Evolutionary conservation across 2,888 invertebrate genomes (phyloP).

Genomic region (Neoitamus cyanurus): DNA sequence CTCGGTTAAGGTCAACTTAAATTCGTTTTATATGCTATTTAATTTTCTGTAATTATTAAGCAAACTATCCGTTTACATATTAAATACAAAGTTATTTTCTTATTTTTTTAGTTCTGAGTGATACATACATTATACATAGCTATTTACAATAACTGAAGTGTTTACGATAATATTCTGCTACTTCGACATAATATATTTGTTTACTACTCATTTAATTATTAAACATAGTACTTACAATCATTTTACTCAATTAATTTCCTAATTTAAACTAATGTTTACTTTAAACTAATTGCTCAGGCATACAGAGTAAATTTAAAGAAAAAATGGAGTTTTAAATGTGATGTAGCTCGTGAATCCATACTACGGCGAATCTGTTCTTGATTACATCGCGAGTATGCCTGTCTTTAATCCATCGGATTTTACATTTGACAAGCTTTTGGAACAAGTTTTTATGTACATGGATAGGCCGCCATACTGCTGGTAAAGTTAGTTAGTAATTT

Average conservation of each 20-base stretch:
- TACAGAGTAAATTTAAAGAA: constrained; percentile 12
- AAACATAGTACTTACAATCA: constrained; percentile 32
- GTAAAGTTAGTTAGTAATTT: background rate
- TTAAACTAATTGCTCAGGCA: constrained; percentile 36
- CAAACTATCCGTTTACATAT: constrained; percentile 19
- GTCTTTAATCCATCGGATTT: background rate
- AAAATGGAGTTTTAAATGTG: background rate
- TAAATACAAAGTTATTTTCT: constrained; percentile 21
- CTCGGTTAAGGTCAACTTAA: background rate
- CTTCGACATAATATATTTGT: constrained; percentile 7
- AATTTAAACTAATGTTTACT: constrained; percentile 23
- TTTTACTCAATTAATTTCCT: constrained; percentile 34
- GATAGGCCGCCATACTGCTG: background rate
- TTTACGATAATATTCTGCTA: constrained; percentile 28
- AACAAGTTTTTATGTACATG: background rate
- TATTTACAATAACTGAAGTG: constrained; percentile 22
- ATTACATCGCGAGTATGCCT: background rate
- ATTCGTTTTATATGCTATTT: constrained; percentile 12
- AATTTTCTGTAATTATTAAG: background rate
- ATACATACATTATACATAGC: constrained; percentile 17
- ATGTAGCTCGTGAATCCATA: background rate
- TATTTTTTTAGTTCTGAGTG: background rate
- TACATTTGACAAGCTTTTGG: background rate
- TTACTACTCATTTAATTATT: constrained; percentile 12
- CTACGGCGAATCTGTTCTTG: background rate